Evolutionary conservation across 2,113 vertebrate genomes (phyloP), one percentile per base, ranked within the genome.

Genomic region (Sapajus apella): DNA sequence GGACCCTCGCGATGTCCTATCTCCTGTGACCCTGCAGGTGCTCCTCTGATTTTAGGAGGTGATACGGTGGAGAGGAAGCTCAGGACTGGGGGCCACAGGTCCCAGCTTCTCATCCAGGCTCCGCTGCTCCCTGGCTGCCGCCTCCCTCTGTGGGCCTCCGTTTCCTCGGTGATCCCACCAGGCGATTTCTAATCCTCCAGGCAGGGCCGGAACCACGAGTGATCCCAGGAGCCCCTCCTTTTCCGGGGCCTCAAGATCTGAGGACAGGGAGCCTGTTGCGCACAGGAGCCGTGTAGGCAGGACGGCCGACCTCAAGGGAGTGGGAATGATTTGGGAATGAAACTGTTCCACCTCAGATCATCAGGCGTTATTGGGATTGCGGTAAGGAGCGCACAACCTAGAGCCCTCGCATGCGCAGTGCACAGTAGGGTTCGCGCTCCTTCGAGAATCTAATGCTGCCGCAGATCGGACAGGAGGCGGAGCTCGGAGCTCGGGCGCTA

Each of bases 21-120:
- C 80, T 79, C 35, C 37, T 18, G 12, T 50, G 4, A 35, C 9
- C 13, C 61, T 0, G 0, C 1, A 1, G 11, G 14, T 0, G 0
- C 27, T 3, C 4, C 8, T 55, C 61, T 27, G 23, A 1, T 66
- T 87, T 5, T 14, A 88, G 61, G 89, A n/a, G 79, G 90, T 1
- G 50, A 40, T n/a, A 2, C 17, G 9, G 89, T 35, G 32, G n/a
- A 5, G 37, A 70, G 79, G 18, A 40, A 23, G 35, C 27, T 1
- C 3, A 43, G 13, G 37, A 3, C 68, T 3, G 50, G 40, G 12
- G 56, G 43, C 13, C 2, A 8, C 14, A 5, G 0, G 13, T 32
- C 70, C 16, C 37, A 0, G 6, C 17, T 68, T 66, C 30, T 12
- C 3, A 17, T 0, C 50, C n/a, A 1, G 90, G 21, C 68, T 64